These are phyloP conservation scores for Pristionchus maxplancki DNA, from an alignment of 2,888 invertebrate species.

Conservation along the genomic window DNA sequence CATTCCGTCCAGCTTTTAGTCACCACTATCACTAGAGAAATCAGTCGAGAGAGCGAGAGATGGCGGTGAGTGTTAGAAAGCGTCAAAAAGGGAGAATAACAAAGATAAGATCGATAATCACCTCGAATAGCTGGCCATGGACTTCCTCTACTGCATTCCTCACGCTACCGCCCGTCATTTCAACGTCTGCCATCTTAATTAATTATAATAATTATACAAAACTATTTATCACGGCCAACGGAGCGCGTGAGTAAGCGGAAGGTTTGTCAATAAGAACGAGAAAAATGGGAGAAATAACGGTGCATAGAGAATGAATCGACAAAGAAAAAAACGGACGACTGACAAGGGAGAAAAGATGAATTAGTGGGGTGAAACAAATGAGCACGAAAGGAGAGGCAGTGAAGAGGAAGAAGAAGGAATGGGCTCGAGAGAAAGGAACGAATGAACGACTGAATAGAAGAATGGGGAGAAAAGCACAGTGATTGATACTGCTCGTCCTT, in stretches of 20 bases:
- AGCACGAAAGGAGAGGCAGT: neutral
- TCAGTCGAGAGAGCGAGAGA: neutral
- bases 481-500: conserved; percentile 16
- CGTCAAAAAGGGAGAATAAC: neutral
- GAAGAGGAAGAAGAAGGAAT: conserved; percentile 7
- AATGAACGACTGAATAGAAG: conserved; percentile 9
- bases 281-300: conserved; percentile 47
- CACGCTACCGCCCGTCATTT: conserved; percentile 58
- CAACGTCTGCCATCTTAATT: conserved; percentile 60
- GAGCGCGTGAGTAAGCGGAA: neutral
- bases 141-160: conserved; percentile 74
- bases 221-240: neutral
- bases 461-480: neutral
- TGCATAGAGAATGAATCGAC: neutral
- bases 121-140: conserved; percentile 75
- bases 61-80: neutral
- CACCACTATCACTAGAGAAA: conserved; percentile 1
- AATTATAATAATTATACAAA: neutral
- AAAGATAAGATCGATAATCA: conserved; percentile 16
- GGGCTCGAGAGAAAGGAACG: neutral
- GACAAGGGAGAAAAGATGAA: conserved; percentile 33
- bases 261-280: conserved; percentile 41
- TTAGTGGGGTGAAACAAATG: conserved; percentile 43
- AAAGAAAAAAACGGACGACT: neutral
- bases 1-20: neutral